Evolutionary conservation across 2,113 vertebrate genomes (phyloP).

Genomic region (Dolichotis patagonum): DNA sequence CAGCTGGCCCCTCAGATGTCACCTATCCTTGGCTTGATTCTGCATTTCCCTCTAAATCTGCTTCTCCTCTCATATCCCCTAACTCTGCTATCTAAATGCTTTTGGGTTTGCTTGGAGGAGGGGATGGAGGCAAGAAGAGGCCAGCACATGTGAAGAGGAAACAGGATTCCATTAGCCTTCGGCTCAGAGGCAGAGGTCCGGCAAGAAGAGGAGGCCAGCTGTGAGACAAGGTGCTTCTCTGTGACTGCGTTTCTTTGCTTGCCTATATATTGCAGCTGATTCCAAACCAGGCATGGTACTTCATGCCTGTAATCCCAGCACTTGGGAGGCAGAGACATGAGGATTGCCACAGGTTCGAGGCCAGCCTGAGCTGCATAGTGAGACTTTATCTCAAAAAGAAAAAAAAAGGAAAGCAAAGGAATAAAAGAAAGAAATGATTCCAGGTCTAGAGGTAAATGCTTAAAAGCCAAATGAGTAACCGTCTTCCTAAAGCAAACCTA

Average conservation of each 20-base stretch:
- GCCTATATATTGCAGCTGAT: neutral
- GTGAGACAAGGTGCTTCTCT: neutral
- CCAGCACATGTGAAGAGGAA: neutral
- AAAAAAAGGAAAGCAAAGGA: no score
- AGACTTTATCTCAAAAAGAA: neutral
- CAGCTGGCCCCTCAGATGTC: neutral
- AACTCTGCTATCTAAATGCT: neutral
- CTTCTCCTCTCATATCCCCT: neutral
- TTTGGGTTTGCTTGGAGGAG: neutral
- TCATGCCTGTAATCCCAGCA: neutral
- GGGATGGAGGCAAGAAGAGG: neutral
- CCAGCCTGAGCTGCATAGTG: neutral
- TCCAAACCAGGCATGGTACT: neutral
- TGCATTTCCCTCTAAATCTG: neutral
- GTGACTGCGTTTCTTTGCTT: constrained; percentile 29
- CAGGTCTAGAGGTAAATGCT: neutral
- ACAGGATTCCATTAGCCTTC: neutral
- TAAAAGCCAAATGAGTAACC: neutral
- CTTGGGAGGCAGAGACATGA: neutral
- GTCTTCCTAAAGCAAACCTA: neutral
- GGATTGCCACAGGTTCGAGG: neutral
- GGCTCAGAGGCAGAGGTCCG: neutral
- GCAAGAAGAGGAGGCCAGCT: neutral
- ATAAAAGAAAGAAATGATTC: no score
- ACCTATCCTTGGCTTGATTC: neutral